Evolutionary conservation across 2,888 invertebrate species (phyloP).

Genomic region (Malachius bipustulatus): DNA sequence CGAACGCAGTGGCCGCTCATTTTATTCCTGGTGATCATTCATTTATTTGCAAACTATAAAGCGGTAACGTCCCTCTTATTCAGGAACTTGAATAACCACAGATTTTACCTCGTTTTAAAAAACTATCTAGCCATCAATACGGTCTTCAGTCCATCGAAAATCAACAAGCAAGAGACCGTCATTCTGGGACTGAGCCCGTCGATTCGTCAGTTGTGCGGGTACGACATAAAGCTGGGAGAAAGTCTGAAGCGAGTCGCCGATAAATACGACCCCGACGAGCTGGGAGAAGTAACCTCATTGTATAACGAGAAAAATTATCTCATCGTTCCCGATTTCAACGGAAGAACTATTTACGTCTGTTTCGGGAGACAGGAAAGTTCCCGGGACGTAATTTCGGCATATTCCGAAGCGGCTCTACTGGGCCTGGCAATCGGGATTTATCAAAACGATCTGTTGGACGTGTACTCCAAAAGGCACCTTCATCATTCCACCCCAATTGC

Average conservation of each 20-base stretch:
- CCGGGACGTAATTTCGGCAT: slow-evolving; percentile 51
- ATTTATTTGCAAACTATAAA: slow-evolving; percentile 76
- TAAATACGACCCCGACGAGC: slow-evolving; percentile 26
- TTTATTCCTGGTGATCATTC: slow-evolving; percentile 58
- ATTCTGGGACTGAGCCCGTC: slow-evolving; percentile 42
- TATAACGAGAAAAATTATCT: slow-evolving; percentile 44
- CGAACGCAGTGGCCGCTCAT: slow-evolving; percentile 55
- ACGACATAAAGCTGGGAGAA: slow-evolving; percentile 46
- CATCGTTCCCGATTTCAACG: slow-evolving; percentile 39
- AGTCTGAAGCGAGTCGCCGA: slow-evolving; percentile 36
- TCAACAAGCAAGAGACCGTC: slow-evolving; percentile 63
- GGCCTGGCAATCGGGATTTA: slow-evolving; percentile 34
- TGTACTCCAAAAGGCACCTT: slow-evolving; percentile 29
- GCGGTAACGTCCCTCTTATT: slow-evolving; percentile 74
- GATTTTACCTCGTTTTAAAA: slow-evolving; percentile 58
- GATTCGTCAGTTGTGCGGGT: too few relatives aligned
- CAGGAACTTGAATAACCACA: slow-evolving; percentile 67
- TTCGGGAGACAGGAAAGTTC: slow-evolving; percentile 42
- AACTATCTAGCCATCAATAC: slow-evolving; percentile 51
- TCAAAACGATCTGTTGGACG: slow-evolving; percentile 29
- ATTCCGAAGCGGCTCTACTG: slow-evolving; percentile 54
- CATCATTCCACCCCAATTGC: slow-evolving; percentile 30
- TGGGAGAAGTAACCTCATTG: slow-evolving; percentile 35
- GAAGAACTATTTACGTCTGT: slow-evolving; percentile 43
- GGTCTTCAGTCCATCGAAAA: slow-evolving; percentile 47